Evolutionary conservation across 2,113 vertebrate species (phyloP).

Genomic region (Beaufortia kweichowensis): DNA sequence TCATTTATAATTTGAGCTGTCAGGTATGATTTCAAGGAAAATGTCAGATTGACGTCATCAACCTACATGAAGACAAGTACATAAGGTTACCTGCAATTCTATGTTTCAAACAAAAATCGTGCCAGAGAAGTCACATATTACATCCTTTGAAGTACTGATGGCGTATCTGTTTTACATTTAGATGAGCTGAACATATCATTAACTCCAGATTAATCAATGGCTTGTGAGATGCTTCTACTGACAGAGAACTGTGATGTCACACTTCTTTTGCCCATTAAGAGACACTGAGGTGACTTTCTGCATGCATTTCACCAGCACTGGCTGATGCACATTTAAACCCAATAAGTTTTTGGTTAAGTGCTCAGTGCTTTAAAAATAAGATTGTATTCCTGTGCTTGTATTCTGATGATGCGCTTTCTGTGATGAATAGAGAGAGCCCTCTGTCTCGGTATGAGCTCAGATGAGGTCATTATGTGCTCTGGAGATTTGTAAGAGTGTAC

Average conservation of each 20-base stretch:
- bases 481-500: slow-evolving; percentile 5
- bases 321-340: neutral
- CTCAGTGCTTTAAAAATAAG: neutral
- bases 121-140: too few species aligned
- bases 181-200: neutral
- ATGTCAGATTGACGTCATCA: too few species aligned
- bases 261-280: neutral
- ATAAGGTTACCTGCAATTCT: too few species aligned
- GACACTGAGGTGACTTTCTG: neutral
- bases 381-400: neutral
- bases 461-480: slow-evolving; percentile 25
- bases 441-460: neutral
- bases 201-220: neutral
- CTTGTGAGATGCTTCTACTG: neutral
- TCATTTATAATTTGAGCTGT: too few species aligned
- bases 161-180: neutral
- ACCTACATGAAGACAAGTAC: too few species aligned
- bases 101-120: too few species aligned
- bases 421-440: neutral
- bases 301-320: neutral
- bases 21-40: too few species aligned
- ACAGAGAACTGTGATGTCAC: neutral
- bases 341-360: neutral
- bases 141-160: neutral
- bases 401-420: neutral